Conservation (phyloP, 2,113 vertebrate genomes). For the Turnix velox region DNA sequence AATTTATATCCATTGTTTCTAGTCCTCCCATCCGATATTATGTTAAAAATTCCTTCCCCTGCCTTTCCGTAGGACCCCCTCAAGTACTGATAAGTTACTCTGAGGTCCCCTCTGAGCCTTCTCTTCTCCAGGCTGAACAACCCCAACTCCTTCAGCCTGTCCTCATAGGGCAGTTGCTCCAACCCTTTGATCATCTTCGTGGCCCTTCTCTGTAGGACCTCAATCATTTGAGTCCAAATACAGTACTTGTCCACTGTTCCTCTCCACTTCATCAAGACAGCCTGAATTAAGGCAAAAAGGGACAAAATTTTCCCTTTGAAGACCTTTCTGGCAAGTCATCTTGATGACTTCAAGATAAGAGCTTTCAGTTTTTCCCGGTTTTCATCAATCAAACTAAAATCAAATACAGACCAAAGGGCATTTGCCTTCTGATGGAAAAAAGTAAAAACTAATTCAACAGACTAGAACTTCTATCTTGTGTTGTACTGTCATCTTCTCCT, state of each 20-base stretch:
- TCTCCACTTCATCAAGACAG: background rate
- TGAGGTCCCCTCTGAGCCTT: too few relatives aligned
- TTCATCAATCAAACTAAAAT: background rate
- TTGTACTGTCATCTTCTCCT: background rate
- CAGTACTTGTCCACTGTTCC: background rate
- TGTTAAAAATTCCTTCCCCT: too few relatives aligned
- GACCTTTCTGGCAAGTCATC: background rate
- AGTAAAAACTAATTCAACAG: background rate
- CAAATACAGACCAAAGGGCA: background rate
- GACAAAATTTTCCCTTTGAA: background rate
- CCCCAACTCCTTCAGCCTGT: too few relatives aligned
- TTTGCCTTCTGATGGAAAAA: background rate
- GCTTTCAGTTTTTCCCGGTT: background rate
- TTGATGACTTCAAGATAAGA: background rate
- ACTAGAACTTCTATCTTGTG: background rate
- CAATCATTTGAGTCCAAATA: rapidly evolving
- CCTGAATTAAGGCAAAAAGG: background rate
- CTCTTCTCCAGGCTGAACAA: too few relatives aligned
- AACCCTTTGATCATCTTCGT: too few relatives aligned
- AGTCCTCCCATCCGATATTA: too few relatives aligned
- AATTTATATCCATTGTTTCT: too few relatives aligned
- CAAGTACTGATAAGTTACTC: too few relatives aligned
- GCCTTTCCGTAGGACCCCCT: too few relatives aligned
- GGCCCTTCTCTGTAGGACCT: too few relatives aligned
- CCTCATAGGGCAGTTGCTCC: too few relatives aligned